Evolutionary conservation across 2,113 vertebrate species (phyloP).

Genomic region (Megalops atlanticus): DNA sequence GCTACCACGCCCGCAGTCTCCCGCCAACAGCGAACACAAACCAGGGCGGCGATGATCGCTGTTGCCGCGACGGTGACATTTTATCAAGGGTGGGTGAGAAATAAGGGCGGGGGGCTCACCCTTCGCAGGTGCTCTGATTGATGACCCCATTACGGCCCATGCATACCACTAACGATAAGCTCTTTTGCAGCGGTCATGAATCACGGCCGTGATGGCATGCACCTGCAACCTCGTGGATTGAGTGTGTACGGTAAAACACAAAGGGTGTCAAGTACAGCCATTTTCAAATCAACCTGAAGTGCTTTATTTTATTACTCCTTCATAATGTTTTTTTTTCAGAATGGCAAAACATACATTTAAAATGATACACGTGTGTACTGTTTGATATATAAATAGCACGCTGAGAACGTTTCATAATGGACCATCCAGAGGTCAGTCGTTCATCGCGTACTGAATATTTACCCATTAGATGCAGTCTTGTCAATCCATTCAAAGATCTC

Average conservation of each 20-base stretch:
- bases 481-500: too few species aligned
- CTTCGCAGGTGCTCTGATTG: conserved; percentile 34
- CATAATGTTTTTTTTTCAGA: too few species aligned
- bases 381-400: conserved; percentile 1
- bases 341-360: background rate
- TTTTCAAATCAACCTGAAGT: too few species aligned
- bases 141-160: conserved; percentile 33
- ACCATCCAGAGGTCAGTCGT: too few species aligned
- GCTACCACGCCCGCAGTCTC: conserved; percentile 27
- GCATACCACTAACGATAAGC: conserved; percentile 23
- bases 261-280: background rate
- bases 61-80: conserved; percentile 28
- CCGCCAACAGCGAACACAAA: conserved; percentile 19
- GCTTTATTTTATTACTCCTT: too few species aligned
- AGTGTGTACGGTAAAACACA: background rate
- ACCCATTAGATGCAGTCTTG: too few species aligned
- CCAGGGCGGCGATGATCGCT: conserved; percentile 28
- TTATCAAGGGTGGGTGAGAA: conserved; percentile 16
- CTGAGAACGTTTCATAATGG: too few species aligned
- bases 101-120: background rate
- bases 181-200: conserved; percentile 24
- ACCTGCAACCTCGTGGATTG: conserved; percentile 27
- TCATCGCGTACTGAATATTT: too few species aligned
- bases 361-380: background rate
- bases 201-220: conserved; percentile 17